Evolutionary conservation across 2,888 invertebrate genomes (phyloP).

Genomic region (Volucella inanis): DNA sequence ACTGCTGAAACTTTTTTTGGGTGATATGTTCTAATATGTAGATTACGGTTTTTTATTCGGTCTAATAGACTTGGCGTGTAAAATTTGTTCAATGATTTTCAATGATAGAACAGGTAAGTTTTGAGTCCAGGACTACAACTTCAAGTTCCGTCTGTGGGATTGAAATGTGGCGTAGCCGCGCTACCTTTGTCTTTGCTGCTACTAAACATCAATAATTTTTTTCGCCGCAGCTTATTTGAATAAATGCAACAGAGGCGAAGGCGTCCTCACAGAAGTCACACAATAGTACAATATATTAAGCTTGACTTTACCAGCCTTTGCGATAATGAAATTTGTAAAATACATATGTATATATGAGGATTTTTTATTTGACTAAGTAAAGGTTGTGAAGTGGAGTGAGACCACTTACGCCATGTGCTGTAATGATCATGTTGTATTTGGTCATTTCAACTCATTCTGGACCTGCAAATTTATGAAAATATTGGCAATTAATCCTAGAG

Average conservation of each 20-base stretch:
- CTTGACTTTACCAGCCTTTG: not conserved
- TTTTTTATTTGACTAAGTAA: not conserved
- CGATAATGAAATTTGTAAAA: not conserved
- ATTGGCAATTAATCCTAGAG: not conserved
- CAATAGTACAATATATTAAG: too few species aligned
- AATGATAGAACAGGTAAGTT: conserved; percentile 25
- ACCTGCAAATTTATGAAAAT: not conserved
- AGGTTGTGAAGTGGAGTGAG: not conserved
- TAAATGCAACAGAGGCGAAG: not conserved
- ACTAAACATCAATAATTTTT: too few species aligned
- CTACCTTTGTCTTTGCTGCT: too few species aligned
- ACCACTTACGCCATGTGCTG: not conserved
- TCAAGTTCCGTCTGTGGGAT: conserved; percentile 68
- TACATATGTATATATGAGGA: not conserved
- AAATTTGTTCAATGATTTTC: conserved; percentile 34
- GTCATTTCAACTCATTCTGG: not conserved
- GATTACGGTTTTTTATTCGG: conserved; percentile 75
- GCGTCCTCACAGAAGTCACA: too few species aligned
- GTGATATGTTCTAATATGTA: conserved; percentile 75
- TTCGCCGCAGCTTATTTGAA: too few species aligned
- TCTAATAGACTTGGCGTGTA: conserved; percentile 63
- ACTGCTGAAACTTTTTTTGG: conserved; percentile 73
- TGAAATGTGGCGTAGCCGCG: too few species aligned
- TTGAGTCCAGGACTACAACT: conserved; percentile 58
- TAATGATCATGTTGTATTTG: not conserved